Conservation (phyloP, 2,888 invertebrate species). For the Eutolmus rufibarbis region DNA sequence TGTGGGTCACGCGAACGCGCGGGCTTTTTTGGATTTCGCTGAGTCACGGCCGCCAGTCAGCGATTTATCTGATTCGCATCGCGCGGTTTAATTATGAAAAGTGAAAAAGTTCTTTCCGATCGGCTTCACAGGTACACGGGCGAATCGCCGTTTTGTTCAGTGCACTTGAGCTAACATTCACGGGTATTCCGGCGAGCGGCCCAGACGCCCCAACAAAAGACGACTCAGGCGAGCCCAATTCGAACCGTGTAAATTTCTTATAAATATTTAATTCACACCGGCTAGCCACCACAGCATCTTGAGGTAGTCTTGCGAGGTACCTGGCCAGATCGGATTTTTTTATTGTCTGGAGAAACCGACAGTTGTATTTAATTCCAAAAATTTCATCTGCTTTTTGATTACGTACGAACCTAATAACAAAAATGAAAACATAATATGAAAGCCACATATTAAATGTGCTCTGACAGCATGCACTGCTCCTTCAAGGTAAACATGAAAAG, state of each 20-base stretch:
- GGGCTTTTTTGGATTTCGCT: neutral
- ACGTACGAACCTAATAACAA: neutral
- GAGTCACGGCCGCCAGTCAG: slow-evolving; percentile 25
- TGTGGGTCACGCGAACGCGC: slow-evolving; percentile 10
- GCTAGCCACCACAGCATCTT: neutral
- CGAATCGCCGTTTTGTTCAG: neutral
- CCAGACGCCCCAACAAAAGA: neutral
- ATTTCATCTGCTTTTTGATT: neutral
- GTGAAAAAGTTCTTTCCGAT: slow-evolving; percentile 11
- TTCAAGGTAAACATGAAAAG: neutral
- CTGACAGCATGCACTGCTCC: no score
- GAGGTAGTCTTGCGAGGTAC: neutral
- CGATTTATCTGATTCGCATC: slow-evolving; percentile 24
- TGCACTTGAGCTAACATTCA: slow-evolving; percentile 26
- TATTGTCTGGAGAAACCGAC: neutral
- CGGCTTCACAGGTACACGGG: neutral
- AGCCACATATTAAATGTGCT: neutral
- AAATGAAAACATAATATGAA: neutral
- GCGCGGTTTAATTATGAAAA: slow-evolving; percentile 29
- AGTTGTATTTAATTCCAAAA: neutral
- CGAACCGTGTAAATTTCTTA: neutral
- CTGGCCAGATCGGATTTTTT: neutral
- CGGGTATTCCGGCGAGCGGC: neutral
- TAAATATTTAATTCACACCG: neutral
- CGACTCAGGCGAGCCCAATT: neutral